A percentile compares a stretch with the other conserved stretches of the same genome.
These are phyloP conservation scores for Numida meleagris DNA, from an alignment of 2,113 vertebrate genomes.

Conservation along the genomic window DNA sequence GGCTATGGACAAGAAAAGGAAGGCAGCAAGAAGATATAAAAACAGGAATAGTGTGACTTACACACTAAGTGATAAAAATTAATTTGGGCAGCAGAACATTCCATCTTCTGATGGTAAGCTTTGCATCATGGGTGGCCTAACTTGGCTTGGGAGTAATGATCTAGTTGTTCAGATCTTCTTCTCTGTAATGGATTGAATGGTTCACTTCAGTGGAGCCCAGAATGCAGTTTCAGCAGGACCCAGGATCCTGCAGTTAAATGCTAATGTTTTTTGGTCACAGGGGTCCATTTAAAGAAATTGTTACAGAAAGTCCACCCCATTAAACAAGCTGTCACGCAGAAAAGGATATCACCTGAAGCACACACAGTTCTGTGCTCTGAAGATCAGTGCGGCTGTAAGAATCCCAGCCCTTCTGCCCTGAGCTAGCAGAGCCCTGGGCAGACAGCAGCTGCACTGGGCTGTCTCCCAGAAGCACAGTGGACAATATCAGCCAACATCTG, in stretches of 20 bases:
- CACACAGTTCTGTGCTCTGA: not conserved
- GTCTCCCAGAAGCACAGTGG: constrained; percentile 29
- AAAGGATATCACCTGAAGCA: not conserved
- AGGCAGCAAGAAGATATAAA: not conserved
- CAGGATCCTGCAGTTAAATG: not conserved
- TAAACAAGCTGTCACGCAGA: not conserved
- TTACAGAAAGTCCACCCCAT: not conserved
- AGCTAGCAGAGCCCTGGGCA: not conserved
- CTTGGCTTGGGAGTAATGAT: not conserved
- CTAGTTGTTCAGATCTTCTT: not conserved
- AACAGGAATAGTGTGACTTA: not conserved
- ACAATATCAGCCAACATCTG: constrained; percentile 56
- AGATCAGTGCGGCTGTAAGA: not conserved
- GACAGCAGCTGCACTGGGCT: constrained; percentile 7
- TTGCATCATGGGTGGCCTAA: not conserved
- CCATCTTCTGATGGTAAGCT: not conserved
- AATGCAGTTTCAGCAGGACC: not conserved
- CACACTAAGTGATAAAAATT: not conserved
- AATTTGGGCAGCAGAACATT: not conserved
- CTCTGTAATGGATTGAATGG: not conserved
- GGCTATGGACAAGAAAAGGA: not conserved
- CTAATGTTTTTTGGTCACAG: not conserved
- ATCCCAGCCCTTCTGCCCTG: not conserved
- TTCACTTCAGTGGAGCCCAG: not conserved
- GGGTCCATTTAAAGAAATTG: not conserved